phyloP scores from a whole-genome alignment of 2,113 vertebrate species.

The Galemys pyrenaicus region DNA sequence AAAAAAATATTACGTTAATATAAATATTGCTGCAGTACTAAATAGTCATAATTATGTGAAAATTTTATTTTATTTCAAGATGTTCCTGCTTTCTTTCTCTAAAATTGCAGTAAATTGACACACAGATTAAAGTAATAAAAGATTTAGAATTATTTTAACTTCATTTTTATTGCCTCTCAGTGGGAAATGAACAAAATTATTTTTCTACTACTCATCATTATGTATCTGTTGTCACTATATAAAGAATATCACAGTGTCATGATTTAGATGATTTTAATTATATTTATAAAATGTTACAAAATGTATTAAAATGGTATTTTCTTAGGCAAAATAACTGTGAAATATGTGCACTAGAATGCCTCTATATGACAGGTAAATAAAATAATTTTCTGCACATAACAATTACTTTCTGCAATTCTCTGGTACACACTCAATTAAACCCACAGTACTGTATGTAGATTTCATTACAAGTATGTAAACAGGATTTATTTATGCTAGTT shows the following conservation, averaged over 20 bases:
- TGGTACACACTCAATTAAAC: background rate
- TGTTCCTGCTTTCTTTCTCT: background rate
- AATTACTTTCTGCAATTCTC: background rate
- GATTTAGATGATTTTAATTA: background rate
- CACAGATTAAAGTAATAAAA: conserved; percentile 11
- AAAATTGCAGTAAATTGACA: background rate
- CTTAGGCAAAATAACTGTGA: background rate
- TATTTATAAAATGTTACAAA: background rate
- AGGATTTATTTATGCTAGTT: background rate
- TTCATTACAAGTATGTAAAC: background rate
- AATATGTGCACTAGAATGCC: background rate
- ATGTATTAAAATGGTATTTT: background rate
- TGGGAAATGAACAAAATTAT: background rate
- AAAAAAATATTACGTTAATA: conserved; percentile 52
- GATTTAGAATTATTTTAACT: conserved; percentile 17
- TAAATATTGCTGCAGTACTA: conserved; percentile 30
- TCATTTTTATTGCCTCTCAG: conserved; percentile 11
- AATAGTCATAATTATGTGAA: background rate
- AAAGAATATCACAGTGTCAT: background rate
- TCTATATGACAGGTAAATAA: background rate
- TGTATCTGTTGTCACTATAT: background rate
- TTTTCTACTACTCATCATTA: background rate
- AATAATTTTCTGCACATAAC: background rate
- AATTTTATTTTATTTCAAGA: conserved; percentile 15
- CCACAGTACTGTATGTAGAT: background rate